Percentiles rank a stretch among this genome's conserved stretches.
These are phyloP conservation scores for Mareca strepera DNA, from an alignment of 2,797 vertebrate species.

Conservation along the genomic window DNA sequence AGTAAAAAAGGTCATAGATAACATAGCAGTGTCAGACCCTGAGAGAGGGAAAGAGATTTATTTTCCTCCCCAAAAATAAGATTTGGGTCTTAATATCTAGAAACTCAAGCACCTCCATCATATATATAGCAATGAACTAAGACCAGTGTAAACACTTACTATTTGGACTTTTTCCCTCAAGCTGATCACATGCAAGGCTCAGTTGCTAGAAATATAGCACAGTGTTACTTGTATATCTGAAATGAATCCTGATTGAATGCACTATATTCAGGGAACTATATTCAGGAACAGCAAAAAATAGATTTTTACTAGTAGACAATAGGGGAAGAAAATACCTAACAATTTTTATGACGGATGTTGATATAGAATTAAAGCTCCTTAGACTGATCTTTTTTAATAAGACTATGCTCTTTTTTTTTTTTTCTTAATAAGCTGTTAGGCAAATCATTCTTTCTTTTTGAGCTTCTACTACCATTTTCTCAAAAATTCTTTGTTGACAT, in stretches of 20 bases:
- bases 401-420: fast-evolving
- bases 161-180: neutral
- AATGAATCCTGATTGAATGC: neutral
- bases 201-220: neutral
- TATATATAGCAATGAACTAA: neutral
- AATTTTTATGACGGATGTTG: neutral
- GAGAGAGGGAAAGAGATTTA: neutral
- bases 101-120: neutral
- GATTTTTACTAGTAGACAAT: neutral
- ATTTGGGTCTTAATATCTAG: neutral
- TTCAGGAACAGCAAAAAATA: neutral
- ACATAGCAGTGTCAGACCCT: neutral
- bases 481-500: neutral
- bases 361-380: neutral
- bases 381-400: neutral
- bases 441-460: neutral
- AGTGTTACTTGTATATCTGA: neutral
- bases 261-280: no score
- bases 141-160: neutral
- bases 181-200: neutral
- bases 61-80: neutral
- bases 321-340: neutral
- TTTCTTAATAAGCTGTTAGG: neutral
- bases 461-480: neutral
- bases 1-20: neutral